A percentile compares a stretch with the other conserved stretches of the same genome.
Conservation (phyloP, 2,888 invertebrate genomes). For the Mesorhabditis spiculigera region DNA sequence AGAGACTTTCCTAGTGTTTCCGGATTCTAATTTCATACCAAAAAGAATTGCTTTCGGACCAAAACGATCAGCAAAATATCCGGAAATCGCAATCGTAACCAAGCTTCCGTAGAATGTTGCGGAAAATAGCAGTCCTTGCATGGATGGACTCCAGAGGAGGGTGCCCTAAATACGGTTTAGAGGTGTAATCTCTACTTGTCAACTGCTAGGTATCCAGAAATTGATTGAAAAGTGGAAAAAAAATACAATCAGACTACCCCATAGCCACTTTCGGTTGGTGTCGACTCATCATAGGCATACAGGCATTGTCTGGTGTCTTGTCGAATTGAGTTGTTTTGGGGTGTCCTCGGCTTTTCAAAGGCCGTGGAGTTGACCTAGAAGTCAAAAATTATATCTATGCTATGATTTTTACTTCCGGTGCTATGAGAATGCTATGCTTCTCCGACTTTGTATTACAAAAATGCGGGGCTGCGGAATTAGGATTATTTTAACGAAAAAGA, state of each 20-base stretch:
- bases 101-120: constrained; percentile 44
- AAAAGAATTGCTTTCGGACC: constrained; percentile 40
- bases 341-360: neutral
- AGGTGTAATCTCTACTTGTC: neutral
- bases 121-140: constrained; percentile 39
- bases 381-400: too few relatives aligned
- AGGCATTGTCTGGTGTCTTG: neutral
- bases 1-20: neutral
- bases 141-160: constrained; percentile 35
- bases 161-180: constrained; percentile 24
- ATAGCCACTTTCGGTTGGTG: constrained; percentile 15
- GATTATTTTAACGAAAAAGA: too few relatives aligned
- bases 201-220: too few relatives aligned
- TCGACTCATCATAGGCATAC: constrained; percentile 7
- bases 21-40: neutral
- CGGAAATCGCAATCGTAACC: constrained; percentile 34
- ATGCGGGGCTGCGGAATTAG: too few relatives aligned
- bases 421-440: too few relatives aligned
- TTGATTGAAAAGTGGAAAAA: too few relatives aligned
- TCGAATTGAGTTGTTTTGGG: neutral
- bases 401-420: too few relatives aligned
- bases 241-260: too few relatives aligned
- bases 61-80: constrained; percentile 39
- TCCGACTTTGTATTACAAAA: too few relatives aligned
- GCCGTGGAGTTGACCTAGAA: too few relatives aligned